phyloP scores from a whole-genome alignment of 2,113 vertebrate species.

The Stigmatopora argus region DNA sequence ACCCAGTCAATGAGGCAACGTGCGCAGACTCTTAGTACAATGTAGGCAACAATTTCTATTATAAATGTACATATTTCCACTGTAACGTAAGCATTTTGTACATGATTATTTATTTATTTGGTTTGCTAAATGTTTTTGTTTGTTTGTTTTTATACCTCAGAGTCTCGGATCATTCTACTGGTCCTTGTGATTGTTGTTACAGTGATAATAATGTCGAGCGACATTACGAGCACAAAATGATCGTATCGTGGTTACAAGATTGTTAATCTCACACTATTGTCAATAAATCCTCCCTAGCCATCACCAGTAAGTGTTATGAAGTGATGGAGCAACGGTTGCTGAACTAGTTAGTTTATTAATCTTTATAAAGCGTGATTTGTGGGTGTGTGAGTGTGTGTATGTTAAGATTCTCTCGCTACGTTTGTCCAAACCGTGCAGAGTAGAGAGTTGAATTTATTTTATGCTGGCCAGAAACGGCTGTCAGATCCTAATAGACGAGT shows the following conservation, averaged over 20 bases:
- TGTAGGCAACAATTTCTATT: slow-evolving; percentile 31
- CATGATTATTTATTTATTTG: slow-evolving; percentile 50
- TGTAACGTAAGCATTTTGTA: slow-evolving; percentile 57
- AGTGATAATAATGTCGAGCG: neutral
- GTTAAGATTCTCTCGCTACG: too few relatives aligned
- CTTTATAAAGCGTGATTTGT: too few relatives aligned
- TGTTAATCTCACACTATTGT: neutral
- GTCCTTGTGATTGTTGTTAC: slow-evolving; percentile 16
- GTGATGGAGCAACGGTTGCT: neutral
- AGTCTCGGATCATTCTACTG: slow-evolving; percentile 30
- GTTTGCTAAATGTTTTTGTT: slow-evolving; percentile 46
- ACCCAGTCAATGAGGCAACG: slow-evolving; percentile 67
- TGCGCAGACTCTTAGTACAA: slow-evolving; percentile 34
- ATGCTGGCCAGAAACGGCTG: too few relatives aligned
- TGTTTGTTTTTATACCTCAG: slow-evolving; percentile 48
- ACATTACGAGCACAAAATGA: neutral
- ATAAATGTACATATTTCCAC: slow-evolving; percentile 38
- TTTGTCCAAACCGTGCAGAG: too few relatives aligned
- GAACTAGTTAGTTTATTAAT: neutral
- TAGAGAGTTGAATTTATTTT: too few relatives aligned
- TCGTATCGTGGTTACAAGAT: neutral
- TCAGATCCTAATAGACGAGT: too few relatives aligned
- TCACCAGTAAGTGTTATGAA: neutral
- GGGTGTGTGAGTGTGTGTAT: too few relatives aligned
- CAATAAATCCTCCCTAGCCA: slow-evolving; percentile 12